Base-by-base conservation (phyloP, 2,113 vertebrate genomes). In the Lipotes vexillifer region DNA sequence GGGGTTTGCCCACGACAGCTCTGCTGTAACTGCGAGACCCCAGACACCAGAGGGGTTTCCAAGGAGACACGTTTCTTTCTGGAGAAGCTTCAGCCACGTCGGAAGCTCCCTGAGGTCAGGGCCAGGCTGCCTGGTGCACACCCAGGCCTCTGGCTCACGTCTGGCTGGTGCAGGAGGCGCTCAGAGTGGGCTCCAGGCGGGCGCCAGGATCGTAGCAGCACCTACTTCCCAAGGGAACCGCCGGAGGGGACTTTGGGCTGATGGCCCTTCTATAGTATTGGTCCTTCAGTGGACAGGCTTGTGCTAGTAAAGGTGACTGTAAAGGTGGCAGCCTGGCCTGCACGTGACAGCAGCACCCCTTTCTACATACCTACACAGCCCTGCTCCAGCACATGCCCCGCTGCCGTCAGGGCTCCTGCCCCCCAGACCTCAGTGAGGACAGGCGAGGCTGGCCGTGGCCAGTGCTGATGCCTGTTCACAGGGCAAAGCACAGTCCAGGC, bases 1-100 rank as follows among this genome's bases (percentile, higher is more conserved):
- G 93, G 78, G 77, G 77, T 82, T 93, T 72, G 23, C 49, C 92
- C 72, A 21, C 44, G n/a, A 91, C 88, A 75, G 85, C 68, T 92
- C 71, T 68, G 75, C 77, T 85, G 46, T 97, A 92, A 95, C 78
- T 66, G 78, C 55, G 91, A 85, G 91, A 92, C 71, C 90, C 71
- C 63, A 36, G 87, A 49, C 89, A 66, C 92, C 90, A 91, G 88
- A 95, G 93, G 92, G 88, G 96, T 95, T 97, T 98, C 97, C 94
- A 90, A 96, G 97, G 97, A 98, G 98, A 97, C 85, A 75, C 21
- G 36, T 97, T 63, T 77, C 95, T 94, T 94, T 96, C 95, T 3
- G 4, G 78, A 80, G 63, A 41, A 27, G 61, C 21, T 38, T 66
- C 38, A 20, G 78, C 13, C 7, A 23, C 23, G 36, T 65, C 12